Base-by-base conservation (phyloP, 2,888 invertebrate genomes). In the Lasioglossum morio region DNA sequence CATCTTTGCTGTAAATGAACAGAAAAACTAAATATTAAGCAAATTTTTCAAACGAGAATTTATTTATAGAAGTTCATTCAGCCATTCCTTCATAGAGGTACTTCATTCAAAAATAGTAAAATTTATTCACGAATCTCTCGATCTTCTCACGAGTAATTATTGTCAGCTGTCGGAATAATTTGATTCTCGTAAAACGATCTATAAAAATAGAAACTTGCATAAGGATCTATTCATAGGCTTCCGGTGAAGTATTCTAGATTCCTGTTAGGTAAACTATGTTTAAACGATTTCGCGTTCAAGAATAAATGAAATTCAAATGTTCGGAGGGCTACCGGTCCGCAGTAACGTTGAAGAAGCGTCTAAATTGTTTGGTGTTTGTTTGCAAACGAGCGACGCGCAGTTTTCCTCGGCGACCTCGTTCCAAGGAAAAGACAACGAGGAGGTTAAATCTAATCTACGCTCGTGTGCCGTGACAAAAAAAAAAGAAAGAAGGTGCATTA, bases 401-500 rank as follows among this genome's bases (percentile, higher is more conserved):
- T 72, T n/a, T 43, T 30, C 76, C 66, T 12, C 57, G 10, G 16
- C 57, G 48, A 37, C 19, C 69, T 66, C 30, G 75, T 84, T 72
- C 46, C 57, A 5, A 48, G 37, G 5, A 30, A 57, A 75, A 70
- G 40, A 40, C 70, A 70, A 40, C 37, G 40, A 23, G 40, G 19
- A 63, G 60, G 66, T 43, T 77, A 72, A 81, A 75, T 77, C 70
- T 86, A 86, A 86, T 84, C 84, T 81, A 34, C 70, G 63, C 70
- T 75, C 73, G 53, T 60, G 74, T 73, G 75, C 27, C 73, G 79
- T 78, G 82, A 87, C 77, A 34, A 23, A 79, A 79, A 84, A 76
- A 81, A 82, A 34, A 23, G 78, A 79, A 84, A 76, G 79, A 82
- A 72, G 57, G 76, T 80, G 80, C 82, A 88, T 82, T 87, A 82